Conservation (phyloP, 2,888 invertebrate species). For the Tetrapedia diversipes region DNA sequence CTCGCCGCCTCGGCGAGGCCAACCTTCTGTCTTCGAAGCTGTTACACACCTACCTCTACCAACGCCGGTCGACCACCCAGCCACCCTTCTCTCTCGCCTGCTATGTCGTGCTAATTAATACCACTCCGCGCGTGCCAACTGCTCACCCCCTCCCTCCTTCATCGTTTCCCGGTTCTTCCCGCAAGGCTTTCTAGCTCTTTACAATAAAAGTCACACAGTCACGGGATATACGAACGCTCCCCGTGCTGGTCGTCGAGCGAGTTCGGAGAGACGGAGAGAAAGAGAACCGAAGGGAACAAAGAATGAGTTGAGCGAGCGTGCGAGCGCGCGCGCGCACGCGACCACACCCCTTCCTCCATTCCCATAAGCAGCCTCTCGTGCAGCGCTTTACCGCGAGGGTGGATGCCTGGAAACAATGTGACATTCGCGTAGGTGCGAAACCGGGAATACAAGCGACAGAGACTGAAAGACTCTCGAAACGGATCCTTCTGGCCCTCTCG, state of each 20-base stretch:
- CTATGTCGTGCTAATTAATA: slow-evolving; percentile 62
- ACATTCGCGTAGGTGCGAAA: slow-evolving; percentile 67
- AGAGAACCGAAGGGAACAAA: slow-evolving; percentile 28
- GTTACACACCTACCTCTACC: slow-evolving; percentile 3
- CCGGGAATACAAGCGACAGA: slow-evolving; percentile 35
- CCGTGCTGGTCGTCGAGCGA: slow-evolving; percentile 11
- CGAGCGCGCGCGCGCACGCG: no score
- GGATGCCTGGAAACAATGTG: slow-evolving; percentile 70
- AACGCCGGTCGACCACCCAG: not conserved
- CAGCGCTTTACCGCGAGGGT: slow-evolving; percentile 55
- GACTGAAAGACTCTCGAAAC: slow-evolving; percentile 40
- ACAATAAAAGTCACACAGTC: slow-evolving; percentile 47
- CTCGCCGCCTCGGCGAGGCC: slow-evolving; percentile 29
- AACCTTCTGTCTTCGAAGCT: slow-evolving; percentile 27
- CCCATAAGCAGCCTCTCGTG: not conserved
- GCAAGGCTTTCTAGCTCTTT: slow-evolving; percentile 18
- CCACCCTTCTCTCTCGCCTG: not conserved
- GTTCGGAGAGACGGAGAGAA: slow-evolving; percentile 7
- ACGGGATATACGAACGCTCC: slow-evolving; percentile 10
- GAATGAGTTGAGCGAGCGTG: no score
- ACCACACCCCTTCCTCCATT: slow-evolving; percentile 50
- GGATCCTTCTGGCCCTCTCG: slow-evolving; percentile 20
- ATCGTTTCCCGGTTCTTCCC: not conserved
- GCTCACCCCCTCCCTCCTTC: not conserved
- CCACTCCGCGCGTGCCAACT: slow-evolving; percentile 29